These are phyloP conservation scores for Tetragonula carbonaria DNA, from an alignment of 2,888 invertebrate genomes.

Conservation along the genomic window DNA sequence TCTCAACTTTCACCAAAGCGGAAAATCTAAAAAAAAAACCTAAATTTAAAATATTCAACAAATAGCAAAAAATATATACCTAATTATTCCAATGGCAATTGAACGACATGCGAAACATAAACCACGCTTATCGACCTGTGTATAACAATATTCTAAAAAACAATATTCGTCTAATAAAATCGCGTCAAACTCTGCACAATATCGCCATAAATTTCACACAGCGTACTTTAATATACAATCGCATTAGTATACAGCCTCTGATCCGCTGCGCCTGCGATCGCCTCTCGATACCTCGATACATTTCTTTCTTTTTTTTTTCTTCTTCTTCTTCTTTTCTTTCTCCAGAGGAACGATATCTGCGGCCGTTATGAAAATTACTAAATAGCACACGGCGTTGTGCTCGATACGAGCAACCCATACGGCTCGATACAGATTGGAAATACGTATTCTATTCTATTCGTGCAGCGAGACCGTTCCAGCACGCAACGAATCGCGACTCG, in stretches of 20 bases:
- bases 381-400: background rate
- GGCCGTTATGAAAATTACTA: constrained; percentile 36
- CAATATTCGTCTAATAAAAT: background rate
- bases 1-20: too few relatives aligned
- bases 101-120: too few relatives aligned
- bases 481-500: constrained; percentile 55
- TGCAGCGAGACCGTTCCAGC: constrained; percentile 42
- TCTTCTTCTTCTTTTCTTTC: background rate
- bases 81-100: too few relatives aligned
- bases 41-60: too few relatives aligned
- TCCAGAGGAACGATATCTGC: background rate
- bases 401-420: constrained; percentile 38
- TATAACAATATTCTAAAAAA: too few relatives aligned
- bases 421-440: constrained; percentile 53
- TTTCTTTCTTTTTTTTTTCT: background rate
- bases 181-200: background rate
- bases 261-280: background rate
- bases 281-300: background rate
- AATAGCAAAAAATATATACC: too few relatives aligned
- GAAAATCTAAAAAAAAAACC: too few relatives aligned
- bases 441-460: constrained; percentile 44
- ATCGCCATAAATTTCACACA: background rate
- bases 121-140: too few relatives aligned
- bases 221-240: background rate
- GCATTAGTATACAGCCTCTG: background rate